Conservation (phyloP, 2,797 vertebrate species). For the Enteromius unitaeniatus region DNA sequence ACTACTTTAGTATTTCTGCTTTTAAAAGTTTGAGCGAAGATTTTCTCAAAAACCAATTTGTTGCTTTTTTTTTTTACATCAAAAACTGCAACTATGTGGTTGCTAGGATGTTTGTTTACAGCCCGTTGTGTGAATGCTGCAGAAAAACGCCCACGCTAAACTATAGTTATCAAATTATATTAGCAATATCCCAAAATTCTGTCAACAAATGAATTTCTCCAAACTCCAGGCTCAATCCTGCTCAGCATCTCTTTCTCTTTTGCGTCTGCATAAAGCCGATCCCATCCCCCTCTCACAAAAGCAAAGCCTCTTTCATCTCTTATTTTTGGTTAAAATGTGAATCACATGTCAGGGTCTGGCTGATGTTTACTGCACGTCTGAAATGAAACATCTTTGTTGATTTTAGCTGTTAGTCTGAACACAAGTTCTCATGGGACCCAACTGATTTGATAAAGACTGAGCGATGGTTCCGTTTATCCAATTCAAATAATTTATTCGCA, state of each 20-base stretch:
- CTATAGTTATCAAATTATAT: not conserved
- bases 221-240: not conserved
- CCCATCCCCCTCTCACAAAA: conserved; percentile 14
- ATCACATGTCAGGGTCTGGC: conserved; percentile 4
- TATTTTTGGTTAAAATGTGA: not conserved
- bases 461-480: conserved; percentile 52
- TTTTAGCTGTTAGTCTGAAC: not conserved
- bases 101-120: not conserved
- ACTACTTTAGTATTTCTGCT: no score
- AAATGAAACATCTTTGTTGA: conserved; percentile 18
- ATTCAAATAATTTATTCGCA: conserved; percentile 33
- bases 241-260: conserved; percentile 1
- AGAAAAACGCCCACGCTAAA: not conserved
- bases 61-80: no score
- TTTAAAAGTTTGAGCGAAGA: no score
- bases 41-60: no score
- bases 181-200: not conserved
- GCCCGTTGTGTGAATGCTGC: not conserved
- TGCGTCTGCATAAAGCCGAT: conserved; percentile 1
- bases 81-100: not conserved
- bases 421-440: not conserved
- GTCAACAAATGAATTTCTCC: not conserved
- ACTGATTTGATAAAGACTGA: not conserved
- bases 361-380: conserved; percentile 8
- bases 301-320: conserved; percentile 31